These are phyloP conservation scores for Ips typographus DNA, from an alignment of 1,140 invertebrate species.

Conservation along the genomic window DNA sequence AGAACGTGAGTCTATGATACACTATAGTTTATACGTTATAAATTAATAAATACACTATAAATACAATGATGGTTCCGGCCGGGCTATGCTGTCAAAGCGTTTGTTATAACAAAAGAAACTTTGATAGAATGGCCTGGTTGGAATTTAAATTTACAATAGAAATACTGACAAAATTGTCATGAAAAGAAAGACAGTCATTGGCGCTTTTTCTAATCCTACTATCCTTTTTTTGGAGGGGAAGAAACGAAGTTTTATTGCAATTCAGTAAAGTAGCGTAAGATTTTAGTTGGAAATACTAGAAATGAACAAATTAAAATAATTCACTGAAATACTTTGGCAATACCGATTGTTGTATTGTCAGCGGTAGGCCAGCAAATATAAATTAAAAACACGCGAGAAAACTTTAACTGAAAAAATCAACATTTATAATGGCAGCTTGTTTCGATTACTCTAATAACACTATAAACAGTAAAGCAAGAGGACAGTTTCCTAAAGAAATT, in stretches of 20 bases:
- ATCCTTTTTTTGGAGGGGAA: slow-evolving; percentile 14
- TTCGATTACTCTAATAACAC: too few species aligned
- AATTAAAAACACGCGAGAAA: too few species aligned
- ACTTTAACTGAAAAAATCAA: background rate
- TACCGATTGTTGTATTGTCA: slow-evolving; percentile 2
- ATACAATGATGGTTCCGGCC: slow-evolving; percentile 14
- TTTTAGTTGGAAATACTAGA: background rate
- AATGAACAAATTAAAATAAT: too few species aligned
- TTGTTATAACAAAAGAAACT: background rate
- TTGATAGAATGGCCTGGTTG: too few species aligned
- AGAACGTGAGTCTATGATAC: too few species aligned
- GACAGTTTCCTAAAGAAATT: too few species aligned
- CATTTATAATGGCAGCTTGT: too few species aligned
- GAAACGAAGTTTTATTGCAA: slow-evolving; percentile 2
- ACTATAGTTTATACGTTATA: slow-evolving; percentile 9
- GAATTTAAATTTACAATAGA: slow-evolving; percentile 21
- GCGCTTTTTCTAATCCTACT: slow-evolving; percentile 15
- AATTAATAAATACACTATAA: slow-evolving; percentile 37
- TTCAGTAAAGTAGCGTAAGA: background rate
- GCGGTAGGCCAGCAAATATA: background rate
- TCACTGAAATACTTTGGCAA: too few species aligned
- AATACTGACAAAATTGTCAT: slow-evolving; percentile 37
- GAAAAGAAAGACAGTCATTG: slow-evolving; percentile 32
- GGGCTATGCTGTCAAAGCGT: background rate
- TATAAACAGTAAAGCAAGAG: too few species aligned